phyloP scores from a whole-genome alignment of 2,113 vertebrate genomes.

The Xiphophorus couchianus region DNA sequence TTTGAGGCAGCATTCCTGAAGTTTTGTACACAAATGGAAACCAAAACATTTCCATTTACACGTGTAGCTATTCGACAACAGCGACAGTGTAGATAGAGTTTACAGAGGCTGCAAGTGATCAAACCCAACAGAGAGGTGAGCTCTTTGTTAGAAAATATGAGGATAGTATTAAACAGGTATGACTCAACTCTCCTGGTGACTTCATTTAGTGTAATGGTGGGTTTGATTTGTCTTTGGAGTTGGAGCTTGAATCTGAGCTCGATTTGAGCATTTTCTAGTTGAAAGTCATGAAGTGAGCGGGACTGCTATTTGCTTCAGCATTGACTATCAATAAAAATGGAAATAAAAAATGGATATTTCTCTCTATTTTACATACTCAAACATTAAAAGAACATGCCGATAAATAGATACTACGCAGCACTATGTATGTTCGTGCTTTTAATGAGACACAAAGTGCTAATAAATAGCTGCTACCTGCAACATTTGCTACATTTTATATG shows the following conservation, averaged over 20 bases:
- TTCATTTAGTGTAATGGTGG: not conserved
- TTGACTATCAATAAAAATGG: not conserved
- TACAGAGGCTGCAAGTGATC: conserved; percentile 2
- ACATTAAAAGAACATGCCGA: not conserved
- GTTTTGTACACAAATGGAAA: conserved; percentile 31
- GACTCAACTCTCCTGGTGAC: not conserved
- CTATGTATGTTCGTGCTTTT: not conserved
- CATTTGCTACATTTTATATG: no score
- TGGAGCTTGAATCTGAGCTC: not conserved
- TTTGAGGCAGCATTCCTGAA: conserved; percentile 8
- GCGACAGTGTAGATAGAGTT: not conserved
- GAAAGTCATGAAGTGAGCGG: no score
- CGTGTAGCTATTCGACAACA: not conserved
- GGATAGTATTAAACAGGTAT: not conserved
- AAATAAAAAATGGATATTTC: not conserved
- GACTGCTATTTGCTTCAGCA: not conserved
- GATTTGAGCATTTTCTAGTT: not conserved
- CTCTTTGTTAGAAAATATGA: conserved; percentile 11
- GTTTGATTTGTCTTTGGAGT: not conserved
- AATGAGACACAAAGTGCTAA: not conserved
- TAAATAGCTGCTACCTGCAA: no score
- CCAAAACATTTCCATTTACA: conserved; percentile 30
- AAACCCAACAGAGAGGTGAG: conserved; percentile 37
- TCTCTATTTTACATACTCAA: not conserved
- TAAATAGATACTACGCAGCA: not conserved